Base-by-base conservation (phyloP, 2,113 vertebrate species). In the Phaetusa simplex region DNA sequence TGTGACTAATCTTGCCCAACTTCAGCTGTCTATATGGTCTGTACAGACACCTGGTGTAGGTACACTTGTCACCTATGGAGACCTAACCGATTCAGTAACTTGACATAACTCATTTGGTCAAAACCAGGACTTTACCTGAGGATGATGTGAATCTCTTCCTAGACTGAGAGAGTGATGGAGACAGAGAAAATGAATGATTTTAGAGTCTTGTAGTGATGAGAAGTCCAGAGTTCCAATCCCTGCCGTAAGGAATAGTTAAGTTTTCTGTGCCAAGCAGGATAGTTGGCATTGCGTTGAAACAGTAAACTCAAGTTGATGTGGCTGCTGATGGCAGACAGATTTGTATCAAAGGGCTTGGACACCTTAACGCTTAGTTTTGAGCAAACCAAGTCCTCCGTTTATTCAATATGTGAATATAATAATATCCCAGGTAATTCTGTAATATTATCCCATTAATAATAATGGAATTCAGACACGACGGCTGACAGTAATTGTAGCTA, bases 401-500 rank as follows among this genome's bases (percentile, higher is more conserved):
- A 56, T 72, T 50, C 34, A n/a, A 4, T 1, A 61, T 9, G 3
- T 52, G 7, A 85, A 40, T 27, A 3, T 11, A 20, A 17, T 26
- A 38, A 40, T 14, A 65, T 20, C 12, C 23, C 65, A 53, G 18
- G 18, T 23, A 17, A 55, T 38, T 38, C 65, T 18, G 8, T 9
- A n/a, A 26, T 19, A 40, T 27, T 26, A 66, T 49, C 10, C 29
- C 15, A 8, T 38, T 42, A 45, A 47, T 19, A 76, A 85, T 29
- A 32, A 43, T 14, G 15, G 21, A 76, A 43, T 53, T 84, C n/a
- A 36, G 80, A 53, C 32, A n/a, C 26, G n/a, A n/a, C 1, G 15
- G n/a, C 52, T 0, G 0, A 24, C 30, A 73, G 30, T 3, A 77
- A 61, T 10, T 12, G 27, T 5, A 49, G 22, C 16, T 38, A 66